These are phyloP conservation scores for Machimus atricapillus DNA, from an alignment of 2,888 invertebrate species.

Conservation along the genomic window DNA sequence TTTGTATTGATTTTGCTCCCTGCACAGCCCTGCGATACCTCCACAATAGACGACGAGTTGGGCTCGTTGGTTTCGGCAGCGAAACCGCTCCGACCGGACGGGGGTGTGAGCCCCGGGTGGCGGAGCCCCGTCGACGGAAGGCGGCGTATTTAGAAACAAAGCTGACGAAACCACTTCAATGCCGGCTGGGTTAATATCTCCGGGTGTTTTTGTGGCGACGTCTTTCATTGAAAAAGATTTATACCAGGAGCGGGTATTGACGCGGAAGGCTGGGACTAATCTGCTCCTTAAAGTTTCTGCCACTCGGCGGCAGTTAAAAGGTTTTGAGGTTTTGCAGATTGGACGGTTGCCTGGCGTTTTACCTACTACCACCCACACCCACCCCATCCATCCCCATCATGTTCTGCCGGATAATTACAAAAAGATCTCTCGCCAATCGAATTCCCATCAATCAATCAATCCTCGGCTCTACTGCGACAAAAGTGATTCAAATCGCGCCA, in stretches of 20 bases:
- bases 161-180: conserved; percentile 39
- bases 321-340: not conserved
- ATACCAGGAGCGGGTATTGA: conserved; percentile 14
- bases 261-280: not conserved
- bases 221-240: conserved; percentile 26
- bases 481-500: conserved; percentile 42
- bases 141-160: conserved; percentile 31
- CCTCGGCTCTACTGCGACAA: not conserved
- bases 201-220: conserved; percentile 30
- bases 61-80: not conserved
- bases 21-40: not conserved
- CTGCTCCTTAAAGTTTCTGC: conserved; percentile 3
- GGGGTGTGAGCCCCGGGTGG: not conserved
- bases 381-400: not conserved
- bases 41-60: not conserved
- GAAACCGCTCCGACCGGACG: not conserved
- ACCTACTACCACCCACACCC: no score
- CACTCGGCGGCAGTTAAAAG: not conserved
- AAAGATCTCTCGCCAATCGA: not conserved
- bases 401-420: not conserved
- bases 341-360: not conserved
- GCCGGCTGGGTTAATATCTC: conserved; percentile 29
- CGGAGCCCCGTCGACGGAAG: not conserved
- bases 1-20: conserved; percentile 46
- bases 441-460: conserved; percentile 36